phyloP scores from a whole-genome alignment of 2,888 invertebrate genomes.

The Frankliniella intonsa region DNA sequence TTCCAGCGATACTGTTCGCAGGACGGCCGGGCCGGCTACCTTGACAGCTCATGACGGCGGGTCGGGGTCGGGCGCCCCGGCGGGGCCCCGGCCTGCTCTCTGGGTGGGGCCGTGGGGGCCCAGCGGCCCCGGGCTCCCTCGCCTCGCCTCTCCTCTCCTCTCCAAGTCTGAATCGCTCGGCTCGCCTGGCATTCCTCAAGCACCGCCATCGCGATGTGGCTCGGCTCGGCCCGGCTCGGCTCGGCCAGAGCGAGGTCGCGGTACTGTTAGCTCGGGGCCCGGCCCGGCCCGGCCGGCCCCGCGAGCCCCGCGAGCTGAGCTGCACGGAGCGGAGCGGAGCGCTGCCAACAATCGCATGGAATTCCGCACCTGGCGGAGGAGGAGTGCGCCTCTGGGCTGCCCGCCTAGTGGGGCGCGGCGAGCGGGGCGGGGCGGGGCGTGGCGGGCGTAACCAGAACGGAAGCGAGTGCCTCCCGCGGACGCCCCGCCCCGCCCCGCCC shows the following conservation, averaged over 20 bases:
- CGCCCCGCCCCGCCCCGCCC: background rate
- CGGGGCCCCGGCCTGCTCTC: background rate
- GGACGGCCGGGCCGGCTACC: background rate
- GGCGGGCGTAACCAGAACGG: background rate
- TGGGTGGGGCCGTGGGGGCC: too few species aligned
- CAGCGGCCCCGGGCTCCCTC: too few species aligned
- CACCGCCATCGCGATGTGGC: too few species aligned
- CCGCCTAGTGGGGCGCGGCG: too few species aligned
- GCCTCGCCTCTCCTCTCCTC: too few species aligned
- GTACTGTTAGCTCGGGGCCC: background rate
- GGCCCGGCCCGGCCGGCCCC: background rate
- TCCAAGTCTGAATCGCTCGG: too few species aligned
- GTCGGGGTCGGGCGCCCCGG: background rate
- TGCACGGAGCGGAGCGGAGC: background rate
- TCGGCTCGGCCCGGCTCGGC: background rate
- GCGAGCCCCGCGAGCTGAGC: background rate
- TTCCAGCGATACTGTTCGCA: background rate
- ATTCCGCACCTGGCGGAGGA: background rate
- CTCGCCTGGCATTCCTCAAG: too few species aligned
- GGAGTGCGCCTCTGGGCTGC: background rate
- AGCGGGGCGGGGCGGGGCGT: constrained; percentile 36
- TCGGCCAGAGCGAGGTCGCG: background rate
- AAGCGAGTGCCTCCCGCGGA: background rate
- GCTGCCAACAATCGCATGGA: constrained; percentile 16
- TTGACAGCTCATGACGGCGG: background rate